These are phyloP conservation scores for Marisa cornuarietis DNA, from an alignment of 1,140 invertebrate genomes.

Conservation along the genomic window DNA sequence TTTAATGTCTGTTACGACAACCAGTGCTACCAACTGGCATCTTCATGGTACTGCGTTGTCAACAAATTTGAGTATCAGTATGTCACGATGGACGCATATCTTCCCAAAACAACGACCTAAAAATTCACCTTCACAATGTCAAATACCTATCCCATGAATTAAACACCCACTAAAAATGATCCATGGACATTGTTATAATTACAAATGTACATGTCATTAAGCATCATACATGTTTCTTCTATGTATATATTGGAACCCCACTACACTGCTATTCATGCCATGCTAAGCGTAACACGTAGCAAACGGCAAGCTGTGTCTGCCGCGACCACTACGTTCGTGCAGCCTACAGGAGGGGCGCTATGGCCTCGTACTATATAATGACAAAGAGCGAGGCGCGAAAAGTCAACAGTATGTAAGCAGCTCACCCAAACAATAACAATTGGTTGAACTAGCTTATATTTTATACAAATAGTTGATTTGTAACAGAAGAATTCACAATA, in stretches of 20 bases:
- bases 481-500: too few relatives aligned
- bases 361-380: slow-evolving; percentile 2
- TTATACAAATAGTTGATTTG: too few relatives aligned
- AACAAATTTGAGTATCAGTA: slow-evolving; percentile 6
- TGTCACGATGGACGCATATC: slow-evolving; percentile 1
- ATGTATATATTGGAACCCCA: too few relatives aligned
- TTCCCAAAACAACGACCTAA: slow-evolving; percentile 56
- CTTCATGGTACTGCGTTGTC: not conserved
- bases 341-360: not conserved
- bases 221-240: too few relatives aligned
- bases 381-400: slow-evolving; percentile 2
- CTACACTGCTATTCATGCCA: too few relatives aligned
- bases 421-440: too few relatives aligned
- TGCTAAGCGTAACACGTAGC: too few relatives aligned
- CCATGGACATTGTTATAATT: slow-evolving; percentile 22
- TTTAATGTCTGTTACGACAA: not conserved
- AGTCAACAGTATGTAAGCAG: not conserved
- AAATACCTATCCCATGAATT: slow-evolving; percentile 52
- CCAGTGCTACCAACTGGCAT: not conserved
- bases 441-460: too few relatives aligned
- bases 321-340: too few relatives aligned
- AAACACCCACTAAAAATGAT: slow-evolving; percentile 55
- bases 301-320: too few relatives aligned
- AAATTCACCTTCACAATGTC: slow-evolving; percentile 56
- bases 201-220: too few relatives aligned